Conservation (phyloP, 2,113 vertebrate species). For the Dendrocopos noguchii region DNA sequence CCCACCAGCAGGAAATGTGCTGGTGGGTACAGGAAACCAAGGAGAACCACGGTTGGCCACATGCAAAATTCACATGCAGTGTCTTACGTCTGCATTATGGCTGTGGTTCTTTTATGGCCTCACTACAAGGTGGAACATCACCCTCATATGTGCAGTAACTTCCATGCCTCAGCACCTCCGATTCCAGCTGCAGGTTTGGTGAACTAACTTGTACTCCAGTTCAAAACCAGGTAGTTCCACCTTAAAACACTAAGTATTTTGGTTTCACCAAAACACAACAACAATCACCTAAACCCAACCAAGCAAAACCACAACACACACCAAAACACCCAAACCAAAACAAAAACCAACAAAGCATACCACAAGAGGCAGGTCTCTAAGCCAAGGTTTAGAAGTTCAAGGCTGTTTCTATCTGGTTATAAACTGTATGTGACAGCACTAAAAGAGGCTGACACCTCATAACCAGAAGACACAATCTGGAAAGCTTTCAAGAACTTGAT, state of each 20-base stretch:
- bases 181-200: not conserved
- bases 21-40: not conserved
- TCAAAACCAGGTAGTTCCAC: not conserved
- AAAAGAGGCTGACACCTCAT: not conserved
- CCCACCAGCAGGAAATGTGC: not conserved
- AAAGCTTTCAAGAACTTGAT: not conserved
- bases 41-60: not conserved
- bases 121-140: not conserved
- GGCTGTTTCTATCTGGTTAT: not conserved
- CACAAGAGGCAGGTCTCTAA: not conserved
- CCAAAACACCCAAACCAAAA: too few species aligned
- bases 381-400: not conserved
- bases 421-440: not conserved
- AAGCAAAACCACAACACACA: not conserved
- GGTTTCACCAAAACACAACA: not conserved
- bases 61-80: not conserved
- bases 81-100: not conserved
- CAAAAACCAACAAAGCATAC: not conserved
- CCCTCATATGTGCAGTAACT: not conserved
- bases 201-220: not conserved
- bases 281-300: not conserved
- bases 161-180: not conserved
- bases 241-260: not conserved
- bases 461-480: not conserved
- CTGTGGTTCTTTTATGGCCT: conserved; percentile 18